phyloP scores from a whole-genome alignment of 1,140 invertebrate genomes.

The Pseudomyrmex flavicornis region DNA sequence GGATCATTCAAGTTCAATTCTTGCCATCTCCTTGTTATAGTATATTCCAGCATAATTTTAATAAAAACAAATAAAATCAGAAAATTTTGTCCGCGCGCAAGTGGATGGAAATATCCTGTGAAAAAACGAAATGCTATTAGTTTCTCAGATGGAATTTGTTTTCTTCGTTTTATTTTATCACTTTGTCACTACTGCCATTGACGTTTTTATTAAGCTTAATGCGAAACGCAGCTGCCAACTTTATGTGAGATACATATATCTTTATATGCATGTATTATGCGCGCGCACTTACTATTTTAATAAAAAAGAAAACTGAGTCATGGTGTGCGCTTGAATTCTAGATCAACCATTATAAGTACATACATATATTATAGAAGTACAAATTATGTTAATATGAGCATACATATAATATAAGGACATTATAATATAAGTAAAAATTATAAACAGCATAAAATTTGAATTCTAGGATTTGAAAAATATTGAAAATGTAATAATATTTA shows the following conservation, averaged over 20 bases:
- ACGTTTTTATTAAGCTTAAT: conserved; percentile 77
- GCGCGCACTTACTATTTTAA: conserved; percentile 12
- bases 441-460: conserved; percentile 2
- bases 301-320: conserved; percentile 12
- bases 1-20: too few species aligned
- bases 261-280: conserved; percentile 10
- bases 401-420: not conserved
- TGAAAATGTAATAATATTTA: not conserved
- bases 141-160: conserved; percentile 75
- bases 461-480: not conserved
- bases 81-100: not conserved
- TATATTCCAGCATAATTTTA: conserved; percentile 5
- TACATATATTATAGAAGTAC: too few species aligned
- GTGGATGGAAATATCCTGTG: not conserved
- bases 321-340: conserved; percentile 1
- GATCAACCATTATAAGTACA: not conserved
- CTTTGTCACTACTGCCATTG: conserved; percentile 22
- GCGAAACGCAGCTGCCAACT: conserved; percentile 73
- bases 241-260: conserved; percentile 62
- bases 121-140: conserved; percentile 65
- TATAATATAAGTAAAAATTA: not conserved
- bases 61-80: not conserved
- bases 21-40: not conserved
- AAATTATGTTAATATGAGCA: not conserved
- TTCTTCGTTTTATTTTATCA: conserved; percentile 29